These are phyloP conservation scores for Spodoptera exigua DNA, from an alignment of 2,888 invertebrate species.

Conservation along the genomic window DNA sequence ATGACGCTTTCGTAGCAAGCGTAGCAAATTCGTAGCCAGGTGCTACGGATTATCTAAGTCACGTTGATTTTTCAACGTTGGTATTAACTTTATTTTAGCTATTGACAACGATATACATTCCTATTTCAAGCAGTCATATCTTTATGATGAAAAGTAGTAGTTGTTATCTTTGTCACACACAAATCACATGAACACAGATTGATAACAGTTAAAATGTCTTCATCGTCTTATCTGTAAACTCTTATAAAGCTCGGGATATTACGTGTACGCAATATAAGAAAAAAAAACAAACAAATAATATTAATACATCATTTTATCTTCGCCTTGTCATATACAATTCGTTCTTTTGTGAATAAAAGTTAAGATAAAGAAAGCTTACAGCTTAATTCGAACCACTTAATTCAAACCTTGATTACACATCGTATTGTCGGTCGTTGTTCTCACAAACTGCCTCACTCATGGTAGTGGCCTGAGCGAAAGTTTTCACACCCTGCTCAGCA, in stretches of 20 bases:
- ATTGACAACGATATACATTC: no score
- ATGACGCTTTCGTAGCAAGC: conserved; percentile 22
- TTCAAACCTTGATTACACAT: conserved; percentile 61
- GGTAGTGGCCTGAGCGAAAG: conserved; percentile 67
- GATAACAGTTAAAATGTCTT: background rate
- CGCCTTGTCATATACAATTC: conserved; percentile 18
- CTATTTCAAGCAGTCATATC: no score
- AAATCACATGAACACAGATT: no score
- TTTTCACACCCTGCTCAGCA: conserved; percentile 64
- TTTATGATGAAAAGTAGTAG: no score
- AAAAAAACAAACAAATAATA: conserved; percentile 28
- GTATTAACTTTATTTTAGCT: no score
- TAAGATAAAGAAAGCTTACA: conserved; percentile 13
- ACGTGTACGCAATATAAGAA: background rate
- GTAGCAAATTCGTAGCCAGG: conserved; percentile 40
- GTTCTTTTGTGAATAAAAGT: conserved; percentile 14
- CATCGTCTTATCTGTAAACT: no score
- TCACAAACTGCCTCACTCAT: conserved; percentile 76
- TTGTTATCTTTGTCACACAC: no score
- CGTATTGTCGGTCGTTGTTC: conserved; percentile 74
- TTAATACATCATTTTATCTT: conserved; percentile 44
- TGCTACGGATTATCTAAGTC: no score
- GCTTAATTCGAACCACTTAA: conserved; percentile 21
- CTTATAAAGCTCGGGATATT: no score
- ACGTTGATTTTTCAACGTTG: no score